Evolutionary conservation across 2,888 invertebrate genomes (phyloP).

Genomic region (Apodemia zela): DNA sequence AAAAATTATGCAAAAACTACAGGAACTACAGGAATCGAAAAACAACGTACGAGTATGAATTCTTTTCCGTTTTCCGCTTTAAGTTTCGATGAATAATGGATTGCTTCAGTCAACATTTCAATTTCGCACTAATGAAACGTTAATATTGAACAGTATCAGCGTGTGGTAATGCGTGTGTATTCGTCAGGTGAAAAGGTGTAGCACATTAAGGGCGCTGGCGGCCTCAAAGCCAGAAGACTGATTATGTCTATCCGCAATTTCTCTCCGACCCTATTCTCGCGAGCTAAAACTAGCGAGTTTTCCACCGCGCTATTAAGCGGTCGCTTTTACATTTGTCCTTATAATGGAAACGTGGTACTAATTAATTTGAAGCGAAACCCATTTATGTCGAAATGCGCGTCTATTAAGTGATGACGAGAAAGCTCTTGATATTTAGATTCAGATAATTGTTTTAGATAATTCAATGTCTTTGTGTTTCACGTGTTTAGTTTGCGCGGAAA

Average conservation of each 20-base stretch:
- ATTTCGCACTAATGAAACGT: constrained; percentile 44
- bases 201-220: constrained; percentile 71
- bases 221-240: constrained; percentile 81
- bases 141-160: constrained; percentile 49
- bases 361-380: constrained; percentile 80
- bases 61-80: neutral
- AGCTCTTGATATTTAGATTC: constrained; percentile 25
- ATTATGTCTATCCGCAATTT: constrained; percentile 80
- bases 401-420: constrained; percentile 68
- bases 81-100: constrained; percentile 15
- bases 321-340: constrained; percentile 80
- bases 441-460: constrained; percentile 56
- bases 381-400: constrained; percentile 79
- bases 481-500: constrained; percentile 51
- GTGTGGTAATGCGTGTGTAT: constrained; percentile 57
- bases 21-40: no score
- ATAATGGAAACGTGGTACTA: constrained; percentile 81
- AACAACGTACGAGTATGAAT: no score
- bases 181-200: constrained; percentile 72
- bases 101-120: constrained; percentile 34
- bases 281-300: constrained; percentile 80
- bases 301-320: constrained; percentile 80
- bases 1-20: no score
- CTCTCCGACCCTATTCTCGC: constrained; percentile 77
- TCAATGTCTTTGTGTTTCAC: constrained; percentile 41